These are phyloP conservation scores for Sparidentex hasta DNA, from an alignment of 2,797 vertebrate genomes.

Conservation along the genomic window DNA sequence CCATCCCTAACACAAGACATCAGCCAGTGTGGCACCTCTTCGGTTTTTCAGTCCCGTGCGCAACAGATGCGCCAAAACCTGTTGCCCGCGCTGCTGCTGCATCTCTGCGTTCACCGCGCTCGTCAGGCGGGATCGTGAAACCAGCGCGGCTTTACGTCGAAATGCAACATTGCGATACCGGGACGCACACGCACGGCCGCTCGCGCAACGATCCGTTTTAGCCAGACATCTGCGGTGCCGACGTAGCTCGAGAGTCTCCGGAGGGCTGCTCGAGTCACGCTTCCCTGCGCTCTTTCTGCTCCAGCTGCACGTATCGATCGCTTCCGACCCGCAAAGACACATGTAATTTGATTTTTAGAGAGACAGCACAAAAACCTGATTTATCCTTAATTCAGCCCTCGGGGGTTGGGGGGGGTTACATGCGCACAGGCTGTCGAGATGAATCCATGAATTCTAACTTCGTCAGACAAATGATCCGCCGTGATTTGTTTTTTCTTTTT, in stretches of 20 bases:
- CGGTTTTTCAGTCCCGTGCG: constrained; percentile 13
- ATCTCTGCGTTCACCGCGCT: constrained; percentile 17
- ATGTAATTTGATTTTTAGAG: constrained; percentile 59
- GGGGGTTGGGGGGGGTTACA: not conserved
- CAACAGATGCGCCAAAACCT: constrained; percentile 76
- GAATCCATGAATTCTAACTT: constrained; percentile 26
- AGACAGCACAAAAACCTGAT: constrained; percentile 11
- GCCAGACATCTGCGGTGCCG: constrained; percentile 72
- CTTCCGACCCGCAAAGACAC: constrained; percentile 60
- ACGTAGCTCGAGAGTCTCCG: constrained; percentile 60
- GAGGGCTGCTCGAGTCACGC: constrained; percentile 77
- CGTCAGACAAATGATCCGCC: not conserved
- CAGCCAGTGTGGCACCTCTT: constrained; percentile 18
- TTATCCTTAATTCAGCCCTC: constrained; percentile 19
- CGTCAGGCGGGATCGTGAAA: constrained; percentile 37
- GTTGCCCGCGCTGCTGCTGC: constrained; percentile 51
- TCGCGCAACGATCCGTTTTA: constrained; percentile 22
- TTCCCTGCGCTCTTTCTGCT: constrained; percentile 69
- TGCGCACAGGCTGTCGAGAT: constrained; percentile 7
- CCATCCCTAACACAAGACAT: not conserved
- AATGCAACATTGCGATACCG: constrained; percentile 50
- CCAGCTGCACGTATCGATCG: constrained; percentile 77
- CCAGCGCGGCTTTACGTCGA: constrained; percentile 34
- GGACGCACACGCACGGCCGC: constrained; percentile 6
- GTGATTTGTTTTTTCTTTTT: not conserved